Base-by-base conservation (phyloP, 2,888 invertebrate species). In the Podabrus alpinus region DNA sequence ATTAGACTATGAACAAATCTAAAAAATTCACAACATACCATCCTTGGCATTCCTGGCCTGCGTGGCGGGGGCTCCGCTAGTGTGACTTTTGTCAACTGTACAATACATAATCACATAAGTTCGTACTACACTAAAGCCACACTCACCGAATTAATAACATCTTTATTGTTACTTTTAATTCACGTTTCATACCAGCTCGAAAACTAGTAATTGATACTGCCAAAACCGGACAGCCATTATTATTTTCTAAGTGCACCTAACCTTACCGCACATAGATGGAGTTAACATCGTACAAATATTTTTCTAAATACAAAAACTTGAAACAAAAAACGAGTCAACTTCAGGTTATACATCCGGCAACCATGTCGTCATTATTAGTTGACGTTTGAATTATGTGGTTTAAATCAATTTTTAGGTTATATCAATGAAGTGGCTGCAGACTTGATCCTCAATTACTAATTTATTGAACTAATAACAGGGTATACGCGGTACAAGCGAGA, bases 81-180 rank as follows among this genome's bases (percentile, higher is more conserved):
- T 88, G 91, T 87, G 92, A 88, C 91, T 92, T 89, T 93, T 92
- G 90, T 92, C 92, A 90, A 91, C 90, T 87, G 93, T 92, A 90
- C 92, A 92, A 88, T 93, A 92, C 93, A 93, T 93, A 85, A 89
- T 89, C 85, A 85, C 83, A 84, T 83, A 84, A 84, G 82, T 82
- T 84, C 80, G 79, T 83, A 82, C 84, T 85, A 83, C 74, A 72
- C 71, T 66, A 69, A 84, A 88, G 87, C 88, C 88, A 89, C 88
- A 89, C 89, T 91, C 91, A 91, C 90, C 90, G 90, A 89, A 86
- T 86, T 87, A 89, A 88, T 89, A 89, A 89, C 88, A 87, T 84
- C 89, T 88, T 88, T 85, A 85, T 87, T 85, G 81, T 78, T 80
- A 77, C 77, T 81, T 82, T 81, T 80, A 81, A 80, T 69, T 72